Evolutionary conservation across 2,797 vertebrate species (phyloP), one percentile per base, ranked within the genome.

Genomic region (Sebastes variabilis): DNA sequence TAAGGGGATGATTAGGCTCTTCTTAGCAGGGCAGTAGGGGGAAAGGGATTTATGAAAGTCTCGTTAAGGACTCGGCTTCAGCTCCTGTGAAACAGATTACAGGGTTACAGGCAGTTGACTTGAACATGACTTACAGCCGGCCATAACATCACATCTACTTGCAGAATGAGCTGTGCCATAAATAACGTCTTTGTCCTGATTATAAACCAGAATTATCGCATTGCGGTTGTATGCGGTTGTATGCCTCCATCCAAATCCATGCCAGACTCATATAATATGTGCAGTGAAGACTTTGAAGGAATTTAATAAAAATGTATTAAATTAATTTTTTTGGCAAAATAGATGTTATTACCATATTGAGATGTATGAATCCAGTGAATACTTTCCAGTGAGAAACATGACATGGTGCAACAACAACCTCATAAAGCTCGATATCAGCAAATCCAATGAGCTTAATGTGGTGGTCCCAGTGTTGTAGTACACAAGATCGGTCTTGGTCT

Each of bases 1-100:
- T 92, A 93, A 89, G 80, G 77, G 81, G 72, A 82, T 89, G 88
- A 91, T 92, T 87, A 94, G 84, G 68, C 79, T 77, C 81, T 87
- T 85, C 77, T 86, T 87, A 87, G 80, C 60, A 12, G 55, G 66
- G 77, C 69, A 82, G 72, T 54, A 61, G 66, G 79, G 75, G 74
- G 27, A 73, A 68, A 69, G 52, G 77, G 82, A 84, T 86, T 87
- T 75, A 78, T 84, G 61, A 88, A 89, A 78, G 88, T 83, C 86
- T 86, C 52, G 61, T 86, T 80, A 82, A 65, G 66, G 62, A 80
- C 66, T 81, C 18, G 3, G 30, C 30, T 34, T 74, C 66, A 20
- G 60, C 46, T 75, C 66, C 80, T 72, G 59, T 68, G 59, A 85
- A 82, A 87, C 52, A 87, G 65, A 85, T 76, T 77, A 55, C 24